Evolutionary conservation across 1,140 invertebrate species (phyloP).

Genomic region (Apis mellifera): Amel_HAv3.1 CM009936.2:5759001-5759500

Average conservation of each 20-base stretch:
- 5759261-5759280: slow-evolving; percentile 31
- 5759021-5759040: no score
- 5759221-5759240: slow-evolving; percentile 53
- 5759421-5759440: slow-evolving; percentile 64
- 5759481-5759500: slow-evolving; percentile 12
- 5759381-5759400: slow-evolving; percentile 59
- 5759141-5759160: slow-evolving; percentile 27
- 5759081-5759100: neutral
- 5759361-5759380: slow-evolving; percentile 69
- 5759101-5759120: neutral
- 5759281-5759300: slow-evolving; percentile 56
- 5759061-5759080: no score
- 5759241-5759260: slow-evolving; percentile 41
- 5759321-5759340: slow-evolving; percentile 16
- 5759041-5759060: no score
- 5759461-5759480: slow-evolving; percentile 66
- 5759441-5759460: slow-evolving; percentile 71
- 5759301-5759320: neutral
- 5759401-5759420: slow-evolving; percentile 44
- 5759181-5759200: slow-evolving; percentile 37
- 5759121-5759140: neutral
- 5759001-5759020: no score
- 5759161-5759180: slow-evolving; percentile 48
- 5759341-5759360: slow-evolving; percentile 57
- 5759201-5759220: slow-evolving; percentile 37